phyloP scores from a whole-genome alignment of 1,140 invertebrate species.

The Zeugodacus cucurbitae region DNA sequence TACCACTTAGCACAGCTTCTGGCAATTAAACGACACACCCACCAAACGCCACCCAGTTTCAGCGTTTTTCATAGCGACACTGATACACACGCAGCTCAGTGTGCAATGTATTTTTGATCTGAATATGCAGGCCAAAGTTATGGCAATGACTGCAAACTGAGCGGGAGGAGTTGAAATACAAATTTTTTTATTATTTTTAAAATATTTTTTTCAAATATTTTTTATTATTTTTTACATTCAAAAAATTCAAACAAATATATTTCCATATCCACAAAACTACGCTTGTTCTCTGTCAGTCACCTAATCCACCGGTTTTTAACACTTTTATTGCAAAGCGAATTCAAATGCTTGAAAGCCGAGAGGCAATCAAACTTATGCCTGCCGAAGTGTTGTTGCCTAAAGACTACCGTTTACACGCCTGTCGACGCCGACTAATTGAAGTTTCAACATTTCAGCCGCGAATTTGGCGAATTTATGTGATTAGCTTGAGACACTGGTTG shows the following conservation, averaged over 20 bases:
- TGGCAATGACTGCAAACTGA: neutral
- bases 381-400: neutral
- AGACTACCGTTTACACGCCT: constrained; percentile 16
- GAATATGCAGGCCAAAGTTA: neutral
- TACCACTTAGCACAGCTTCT: constrained; percentile 40
- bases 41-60: constrained; percentile 31
- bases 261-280: neutral
- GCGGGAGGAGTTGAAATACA: neutral
- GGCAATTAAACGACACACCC: constrained; percentile 35
- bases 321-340: neutral
- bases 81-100: neutral
- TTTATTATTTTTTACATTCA: neutral
- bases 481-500: neutral
- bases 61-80: neutral
- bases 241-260: neutral
- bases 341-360: neutral
- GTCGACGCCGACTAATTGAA: constrained; percentile 5
- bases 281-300: neutral
- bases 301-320: neutral
- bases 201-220: neutral
- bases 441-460: neutral
- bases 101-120: neutral
- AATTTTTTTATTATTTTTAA: neutral
- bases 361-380: neutral
- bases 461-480: neutral